A percentile compares a stretch with the other conserved stretches of the same genome.
phyloP scores from a whole-genome alignment of 2,888 invertebrate species.

The Dastarcus helophoroides region DNA sequence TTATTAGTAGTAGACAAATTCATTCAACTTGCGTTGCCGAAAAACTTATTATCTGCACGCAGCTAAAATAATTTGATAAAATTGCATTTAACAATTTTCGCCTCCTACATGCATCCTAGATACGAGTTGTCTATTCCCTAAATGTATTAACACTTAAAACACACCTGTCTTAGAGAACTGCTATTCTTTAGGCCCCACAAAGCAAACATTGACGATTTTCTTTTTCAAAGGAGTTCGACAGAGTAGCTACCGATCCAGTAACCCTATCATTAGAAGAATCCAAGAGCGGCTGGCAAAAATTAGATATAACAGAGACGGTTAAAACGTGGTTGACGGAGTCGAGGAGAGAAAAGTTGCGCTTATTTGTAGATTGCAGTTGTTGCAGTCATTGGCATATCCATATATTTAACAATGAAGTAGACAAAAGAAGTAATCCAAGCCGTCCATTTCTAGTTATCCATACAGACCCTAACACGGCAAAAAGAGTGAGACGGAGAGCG shows the following conservation, averaged over 20 bases:
- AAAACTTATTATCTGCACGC: no score
- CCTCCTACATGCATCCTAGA: no score
- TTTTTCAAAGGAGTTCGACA: conserved; percentile 43
- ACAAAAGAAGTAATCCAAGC: conserved; percentile 44
- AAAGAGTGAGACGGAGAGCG: conserved; percentile 66
- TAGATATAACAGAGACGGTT: conserved; percentile 71
- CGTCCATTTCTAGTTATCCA: conserved; percentile 76
- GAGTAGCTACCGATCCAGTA: conserved; percentile 44
- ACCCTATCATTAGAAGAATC: conserved; percentile 39
- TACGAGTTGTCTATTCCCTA: no score
- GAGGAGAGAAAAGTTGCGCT: conserved; percentile 50
- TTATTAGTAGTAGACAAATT: no score
- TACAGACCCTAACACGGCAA: conserved; percentile 57
- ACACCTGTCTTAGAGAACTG: conserved; percentile 1
- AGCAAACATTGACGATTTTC: conserved; percentile 8
- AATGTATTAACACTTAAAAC: no score
- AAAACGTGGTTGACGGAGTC: conserved; percentile 54
- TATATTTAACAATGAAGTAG: conserved; percentile 36
- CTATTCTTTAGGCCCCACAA: conserved; percentile 6
- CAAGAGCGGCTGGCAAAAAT: conserved; percentile 73
- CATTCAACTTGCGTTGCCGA: no score
- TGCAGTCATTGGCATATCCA: conserved; percentile 69
- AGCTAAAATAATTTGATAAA: no score
- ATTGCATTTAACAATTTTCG: no score
- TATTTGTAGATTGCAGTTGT: conserved; percentile 77